Percentiles rank a stretch among this genome's conserved stretches.
phyloP scores from a whole-genome alignment of 2,113 vertebrate genomes.

The Paramisgurnus dabryanus region DNA sequence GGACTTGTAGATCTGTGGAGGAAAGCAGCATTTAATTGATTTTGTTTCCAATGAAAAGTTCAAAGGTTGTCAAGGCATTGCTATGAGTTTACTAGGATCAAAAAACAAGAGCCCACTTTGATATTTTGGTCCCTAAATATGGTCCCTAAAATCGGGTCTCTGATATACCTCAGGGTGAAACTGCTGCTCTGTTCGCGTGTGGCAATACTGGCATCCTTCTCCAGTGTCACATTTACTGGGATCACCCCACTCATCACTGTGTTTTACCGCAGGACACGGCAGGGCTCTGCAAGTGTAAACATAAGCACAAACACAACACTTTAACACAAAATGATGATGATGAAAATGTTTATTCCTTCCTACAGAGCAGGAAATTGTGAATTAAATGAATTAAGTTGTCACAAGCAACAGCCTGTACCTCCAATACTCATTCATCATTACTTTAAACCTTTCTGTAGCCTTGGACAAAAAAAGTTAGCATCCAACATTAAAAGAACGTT shows the following conservation, averaged over 20 bases:
- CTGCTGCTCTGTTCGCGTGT: constrained; percentile 96
- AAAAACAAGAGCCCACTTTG: neutral
- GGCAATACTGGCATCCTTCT: constrained; percentile 93
- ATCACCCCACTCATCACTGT: constrained; percentile 97
- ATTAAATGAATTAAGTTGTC: neutral
- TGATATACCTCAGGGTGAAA: constrained; percentile 92
- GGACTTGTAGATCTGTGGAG: constrained; percentile 91
- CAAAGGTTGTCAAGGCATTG: neutral
- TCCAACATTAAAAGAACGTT: too few relatives aligned
- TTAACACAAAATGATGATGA: neutral
- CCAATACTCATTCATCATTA: too few relatives aligned
- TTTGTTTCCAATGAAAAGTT: too few relatives aligned
- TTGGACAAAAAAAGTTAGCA: too few relatives aligned
- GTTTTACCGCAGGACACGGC: constrained; percentile 93
- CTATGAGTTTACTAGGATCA: too few relatives aligned
- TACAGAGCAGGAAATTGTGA: neutral
- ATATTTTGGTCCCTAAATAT: neutral
- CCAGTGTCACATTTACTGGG: constrained; percentile 95
- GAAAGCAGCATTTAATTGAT: neutral
- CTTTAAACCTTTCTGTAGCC: too few relatives aligned
- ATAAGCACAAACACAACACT: constrained; percentile 21
- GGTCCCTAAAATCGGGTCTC: neutral
- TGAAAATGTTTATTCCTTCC: neutral
- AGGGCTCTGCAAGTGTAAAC: constrained; percentile 77
- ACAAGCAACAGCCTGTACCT: neutral